phyloP scores from a whole-genome alignment of 2,797 vertebrate genomes.

The Rhadinocentrus ornatus region DNA sequence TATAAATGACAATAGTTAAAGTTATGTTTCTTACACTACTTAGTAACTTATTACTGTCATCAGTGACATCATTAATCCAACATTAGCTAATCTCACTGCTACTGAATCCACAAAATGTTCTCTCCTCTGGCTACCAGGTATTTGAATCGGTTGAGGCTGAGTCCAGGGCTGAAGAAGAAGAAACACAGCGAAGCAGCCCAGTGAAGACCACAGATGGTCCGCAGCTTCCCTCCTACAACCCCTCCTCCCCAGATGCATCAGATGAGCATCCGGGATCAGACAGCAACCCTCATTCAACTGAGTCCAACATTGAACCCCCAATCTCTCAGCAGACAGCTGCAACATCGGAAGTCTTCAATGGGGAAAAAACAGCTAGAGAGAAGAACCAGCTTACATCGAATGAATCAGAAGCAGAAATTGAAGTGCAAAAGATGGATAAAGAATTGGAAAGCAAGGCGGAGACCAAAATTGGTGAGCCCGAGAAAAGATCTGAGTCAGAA shows the following conservation, averaged over 20 bases:
- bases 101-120: not conserved
- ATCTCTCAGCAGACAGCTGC: slow-evolving; percentile 35
- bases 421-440: slow-evolving; percentile 35
- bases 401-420: slow-evolving; percentile 14
- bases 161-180: slow-evolving; percentile 80
- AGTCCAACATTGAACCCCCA: slow-evolving; percentile 59
- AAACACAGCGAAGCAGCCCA: slow-evolving; percentile 66
- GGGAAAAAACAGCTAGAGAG: slow-evolving; percentile 38
- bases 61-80: not conserved
- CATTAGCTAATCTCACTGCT: slow-evolving; percentile 1
- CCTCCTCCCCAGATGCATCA: slow-evolving; percentile 77
- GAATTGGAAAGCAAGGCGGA: slow-evolving; percentile 40
- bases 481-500: slow-evolving; percentile 33
- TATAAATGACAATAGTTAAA: not conserved
- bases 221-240: slow-evolving; percentile 85
- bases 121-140: slow-evolving; percentile 80
- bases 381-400: not conserved
- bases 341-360: slow-evolving; percentile 41
- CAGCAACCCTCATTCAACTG: slow-evolving; percentile 71
- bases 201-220: slow-evolving; percentile 79
- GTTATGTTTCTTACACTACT: not conserved
- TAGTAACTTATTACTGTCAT: not conserved
- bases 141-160: slow-evolving; percentile 91
- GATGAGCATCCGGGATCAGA: slow-evolving; percentile 86
- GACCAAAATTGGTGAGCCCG: slow-evolving; percentile 11